Evolutionary conservation across 2,888 invertebrate species (phyloP), one percentile per base, ranked within the genome.

Genomic region (Dolichomitus sp.): DNA sequence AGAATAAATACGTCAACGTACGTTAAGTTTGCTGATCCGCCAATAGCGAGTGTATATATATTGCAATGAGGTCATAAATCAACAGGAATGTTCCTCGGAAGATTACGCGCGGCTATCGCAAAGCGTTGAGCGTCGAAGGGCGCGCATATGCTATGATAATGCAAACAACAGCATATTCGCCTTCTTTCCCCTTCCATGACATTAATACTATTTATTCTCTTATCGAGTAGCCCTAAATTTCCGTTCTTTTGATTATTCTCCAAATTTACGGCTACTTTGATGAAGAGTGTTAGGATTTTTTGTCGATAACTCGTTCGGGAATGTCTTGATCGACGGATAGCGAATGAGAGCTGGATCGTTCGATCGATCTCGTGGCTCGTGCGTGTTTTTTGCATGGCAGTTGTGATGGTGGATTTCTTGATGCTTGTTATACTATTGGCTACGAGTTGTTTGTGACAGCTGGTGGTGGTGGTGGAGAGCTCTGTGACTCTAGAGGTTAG

Each of bases 401-500:
- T 54, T 65, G 65, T 30, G 59, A 70, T 54, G 50, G 68, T 30
- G 74, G 37, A 54, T 45, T 40, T 72, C 61, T 59, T 23, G 23
- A 61, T 50, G 61, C 66, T 70, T 42, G 74, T 37, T 61, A 17
- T 65, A 70, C 57, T 54, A 74, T 83, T 83, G 80, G 83, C 65
- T 50, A 52, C 45, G 61, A 73, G 72, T 79, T 79, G 84, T 81
- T 84, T 70, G 76, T 79, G 76, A 81, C 85, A 84, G 76, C 77
- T 78, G 74, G 48, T 65, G 19, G 52, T 50, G 45, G 81, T 42
- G 19, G 52, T n/a, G 2, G 23, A 72, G 57, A 48, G 75, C 63
- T 52, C 40, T 33, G 57, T 63, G 63, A 52, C 52, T n/a, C n/a
- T 79, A 84, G 90, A 90, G 92, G 90, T 92, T 93, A 92, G 91